These are phyloP conservation scores for Drosophila macrothrix DNA, from an alignment of 2,888 invertebrate species.

Conservation along the genomic window DNA sequence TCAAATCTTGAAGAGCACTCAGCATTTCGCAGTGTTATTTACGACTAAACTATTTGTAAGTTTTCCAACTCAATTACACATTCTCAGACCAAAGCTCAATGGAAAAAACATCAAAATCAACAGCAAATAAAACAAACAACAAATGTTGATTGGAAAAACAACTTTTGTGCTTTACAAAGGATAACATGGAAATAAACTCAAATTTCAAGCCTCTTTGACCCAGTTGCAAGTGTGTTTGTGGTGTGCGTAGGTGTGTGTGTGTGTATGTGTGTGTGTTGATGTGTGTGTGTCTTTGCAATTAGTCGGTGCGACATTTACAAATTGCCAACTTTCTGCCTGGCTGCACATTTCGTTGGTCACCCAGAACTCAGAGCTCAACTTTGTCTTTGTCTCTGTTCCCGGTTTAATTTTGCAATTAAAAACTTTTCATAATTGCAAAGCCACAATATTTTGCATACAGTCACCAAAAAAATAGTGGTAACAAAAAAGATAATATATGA, in stretches of 20 bases:
- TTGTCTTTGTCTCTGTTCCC: slow-evolving; percentile 39
- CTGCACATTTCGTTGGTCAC: slow-evolving; percentile 42
- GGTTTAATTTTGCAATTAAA: slow-evolving; percentile 79
- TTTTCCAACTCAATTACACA: slow-evolving; percentile 72
- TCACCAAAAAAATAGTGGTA: background rate
- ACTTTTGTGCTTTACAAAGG: slow-evolving; percentile 45
- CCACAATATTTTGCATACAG: slow-evolving; percentile 40
- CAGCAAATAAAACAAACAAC: slow-evolving; percentile 48
- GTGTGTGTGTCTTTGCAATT: slow-evolving; percentile 56
- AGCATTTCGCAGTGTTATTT: slow-evolving; percentile 44
- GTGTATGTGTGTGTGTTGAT: background rate
- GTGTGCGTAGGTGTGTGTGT: background rate
- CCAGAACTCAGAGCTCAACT: slow-evolving; percentile 22
- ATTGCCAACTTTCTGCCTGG: slow-evolving; percentile 65
- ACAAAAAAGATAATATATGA: background rate
- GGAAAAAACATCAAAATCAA: slow-evolving; percentile 29
- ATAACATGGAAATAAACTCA: slow-evolving; percentile 32
- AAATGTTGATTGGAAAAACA: slow-evolving; percentile 53
- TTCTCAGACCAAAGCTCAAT: slow-evolving; percentile 66
- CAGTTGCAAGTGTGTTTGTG: background rate
- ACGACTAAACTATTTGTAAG: slow-evolving; percentile 59
- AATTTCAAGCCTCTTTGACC: slow-evolving; percentile 30
- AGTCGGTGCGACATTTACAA: slow-evolving; percentile 67
- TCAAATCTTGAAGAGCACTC: slow-evolving; percentile 1
- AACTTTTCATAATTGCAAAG: slow-evolving; percentile 73